phyloP scores from a whole-genome alignment of 2,113 vertebrate genomes.

The Corydoras maculifer region DNA sequence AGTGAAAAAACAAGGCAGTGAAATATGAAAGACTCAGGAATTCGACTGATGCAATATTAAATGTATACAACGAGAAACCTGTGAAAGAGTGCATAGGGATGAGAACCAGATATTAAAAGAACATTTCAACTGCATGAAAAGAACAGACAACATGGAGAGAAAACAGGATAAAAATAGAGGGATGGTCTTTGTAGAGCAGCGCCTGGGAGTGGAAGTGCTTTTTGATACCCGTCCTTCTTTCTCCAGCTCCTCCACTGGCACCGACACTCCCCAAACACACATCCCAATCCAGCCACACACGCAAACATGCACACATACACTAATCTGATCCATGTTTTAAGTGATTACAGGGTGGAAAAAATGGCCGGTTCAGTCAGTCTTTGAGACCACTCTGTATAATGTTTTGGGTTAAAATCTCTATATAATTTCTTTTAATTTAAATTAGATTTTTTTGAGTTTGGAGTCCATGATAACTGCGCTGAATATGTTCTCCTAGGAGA shows the following conservation, averaged over 20 bases:
- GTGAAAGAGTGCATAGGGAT: constrained; percentile 11
- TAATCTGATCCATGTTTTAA: not conserved
- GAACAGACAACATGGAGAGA: constrained; percentile 48
- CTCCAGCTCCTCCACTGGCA: constrained; percentile 55
- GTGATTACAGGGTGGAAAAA: not conserved
- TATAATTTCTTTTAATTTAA: not conserved
- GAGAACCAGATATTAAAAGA: constrained; percentile 44
- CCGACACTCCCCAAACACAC: constrained; percentile 40
- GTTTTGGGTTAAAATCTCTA: not conserved
- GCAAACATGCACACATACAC: constrained; percentile 23
- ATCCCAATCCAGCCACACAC: constrained; percentile 20
- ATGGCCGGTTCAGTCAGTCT: too few species aligned
- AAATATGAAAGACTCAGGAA: constrained; percentile 14
- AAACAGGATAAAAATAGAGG: constrained; percentile 47
- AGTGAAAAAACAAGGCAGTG: not conserved
- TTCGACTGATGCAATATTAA: constrained; percentile 20
- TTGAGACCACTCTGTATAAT: too few species aligned
- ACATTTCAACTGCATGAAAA: constrained; percentile 45
- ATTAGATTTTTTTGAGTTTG: constrained; percentile 44
- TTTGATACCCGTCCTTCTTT: constrained; percentile 52
- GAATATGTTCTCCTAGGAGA: constrained; percentile 59
- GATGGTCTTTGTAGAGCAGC: constrained; percentile 58
- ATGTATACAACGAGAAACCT: constrained; percentile 15
- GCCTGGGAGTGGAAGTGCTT: constrained; percentile 41
- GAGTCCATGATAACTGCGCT: constrained; percentile 75